These are phyloP conservation scores for Procambarus clarkii DNA, from an alignment of 1,140 invertebrate genomes.

Conservation along the genomic window DNA sequence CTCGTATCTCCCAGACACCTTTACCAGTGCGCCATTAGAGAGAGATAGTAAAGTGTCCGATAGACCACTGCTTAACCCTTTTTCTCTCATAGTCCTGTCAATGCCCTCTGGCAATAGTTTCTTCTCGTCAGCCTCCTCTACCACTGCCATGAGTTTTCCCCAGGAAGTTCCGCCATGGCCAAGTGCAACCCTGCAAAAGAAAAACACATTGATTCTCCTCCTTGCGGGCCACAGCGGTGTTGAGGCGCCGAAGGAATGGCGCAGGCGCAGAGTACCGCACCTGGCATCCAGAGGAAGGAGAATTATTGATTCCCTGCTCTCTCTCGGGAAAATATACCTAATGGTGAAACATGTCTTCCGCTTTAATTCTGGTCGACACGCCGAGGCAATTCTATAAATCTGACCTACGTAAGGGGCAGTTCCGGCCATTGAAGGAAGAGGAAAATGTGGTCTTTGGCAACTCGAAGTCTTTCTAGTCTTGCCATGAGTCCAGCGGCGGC, in stretches of 20 bases:
- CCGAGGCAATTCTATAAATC: not conserved
- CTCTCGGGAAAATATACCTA: not conserved
- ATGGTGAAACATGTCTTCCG: not conserved
- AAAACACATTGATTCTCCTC: constrained; percentile 68
- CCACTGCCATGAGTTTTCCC: constrained; percentile 31
- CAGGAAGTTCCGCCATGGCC: constrained; percentile 57
- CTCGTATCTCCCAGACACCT: not conserved
- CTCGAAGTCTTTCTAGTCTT: constrained; percentile 18
- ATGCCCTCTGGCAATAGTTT: not conserved
- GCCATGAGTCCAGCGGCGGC: constrained; percentile 26
- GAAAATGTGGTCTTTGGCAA: constrained; percentile 23
- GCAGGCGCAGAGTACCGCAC: not conserved
- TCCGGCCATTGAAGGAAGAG: not conserved
- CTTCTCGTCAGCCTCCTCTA: constrained; percentile 17
- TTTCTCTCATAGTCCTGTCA: not conserved
- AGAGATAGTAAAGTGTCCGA: not conserved
- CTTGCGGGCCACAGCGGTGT: constrained; percentile 60
- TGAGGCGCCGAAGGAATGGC: constrained; percentile 34
- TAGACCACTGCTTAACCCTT: no score
- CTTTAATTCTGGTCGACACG: not conserved
- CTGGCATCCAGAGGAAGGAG: constrained; percentile 52
- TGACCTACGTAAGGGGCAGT: not conserved
- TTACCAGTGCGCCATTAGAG: not conserved
- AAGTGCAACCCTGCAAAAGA: constrained; percentile 64
- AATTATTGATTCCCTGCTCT: constrained; percentile 39